These are phyloP conservation scores for Dreissena rostriformis DNA, from an alignment of 1,140 invertebrate genomes.

Conservation along the genomic window DNA sequence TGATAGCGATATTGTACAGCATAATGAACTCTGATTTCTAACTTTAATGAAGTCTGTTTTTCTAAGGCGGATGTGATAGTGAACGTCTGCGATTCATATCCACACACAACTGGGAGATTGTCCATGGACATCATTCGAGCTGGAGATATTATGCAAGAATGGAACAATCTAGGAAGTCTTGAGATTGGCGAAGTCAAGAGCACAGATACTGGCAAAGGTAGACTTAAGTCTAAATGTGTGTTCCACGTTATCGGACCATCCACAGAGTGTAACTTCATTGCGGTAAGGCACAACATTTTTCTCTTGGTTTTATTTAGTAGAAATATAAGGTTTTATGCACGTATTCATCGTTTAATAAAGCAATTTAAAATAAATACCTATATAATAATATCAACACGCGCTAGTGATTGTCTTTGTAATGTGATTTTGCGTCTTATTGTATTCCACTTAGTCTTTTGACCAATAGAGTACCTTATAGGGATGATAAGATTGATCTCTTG, in stretches of 20 bases:
- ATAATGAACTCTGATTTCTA: not conserved
- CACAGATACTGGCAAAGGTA: not conserved
- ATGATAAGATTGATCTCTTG: no score
- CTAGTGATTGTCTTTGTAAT: not conserved
- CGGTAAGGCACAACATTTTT: not conserved
- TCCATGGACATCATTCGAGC: not conserved
- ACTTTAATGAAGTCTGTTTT: not conserved
- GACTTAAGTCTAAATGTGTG: not conserved
- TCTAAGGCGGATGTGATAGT: not conserved
- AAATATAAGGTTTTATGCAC: not conserved
- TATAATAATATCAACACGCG: not conserved
- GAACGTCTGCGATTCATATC: not conserved
- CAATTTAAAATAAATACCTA: not conserved
- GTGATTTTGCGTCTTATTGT: not conserved
- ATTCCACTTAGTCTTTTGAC: no score
- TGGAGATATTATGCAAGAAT: not conserved
- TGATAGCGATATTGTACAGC: not conserved
- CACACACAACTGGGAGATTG: not conserved
- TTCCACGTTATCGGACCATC: not conserved
- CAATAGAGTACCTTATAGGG: no score
- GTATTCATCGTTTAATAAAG: not conserved
- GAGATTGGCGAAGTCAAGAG: not conserved
- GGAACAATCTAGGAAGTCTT: not conserved
- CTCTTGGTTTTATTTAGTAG: not conserved
- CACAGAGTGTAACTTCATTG: not conserved